Evolutionary conservation across 2,797 vertebrate genomes (phyloP).

Genomic region (Hipposideros larvatus): DNA sequence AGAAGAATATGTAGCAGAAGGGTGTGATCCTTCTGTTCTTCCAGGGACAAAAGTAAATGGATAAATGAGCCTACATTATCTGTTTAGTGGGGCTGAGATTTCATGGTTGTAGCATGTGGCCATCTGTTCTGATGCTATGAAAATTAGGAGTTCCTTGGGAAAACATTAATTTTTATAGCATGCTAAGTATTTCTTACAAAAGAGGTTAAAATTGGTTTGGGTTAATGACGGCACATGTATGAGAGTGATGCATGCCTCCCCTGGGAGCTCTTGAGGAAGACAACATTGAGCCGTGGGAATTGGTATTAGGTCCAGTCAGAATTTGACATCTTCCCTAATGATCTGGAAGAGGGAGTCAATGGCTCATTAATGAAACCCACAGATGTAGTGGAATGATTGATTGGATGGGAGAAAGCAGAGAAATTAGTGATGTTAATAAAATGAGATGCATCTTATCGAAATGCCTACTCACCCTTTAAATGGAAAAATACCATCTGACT

Average conservation of each 20-base stretch:
- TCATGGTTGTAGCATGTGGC: background rate
- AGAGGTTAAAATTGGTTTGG: conserved; percentile 27
- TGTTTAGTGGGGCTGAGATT: background rate
- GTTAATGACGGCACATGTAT: background rate
- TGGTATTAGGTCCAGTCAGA: conserved; percentile 32
- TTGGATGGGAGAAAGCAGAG: conserved; percentile 33
- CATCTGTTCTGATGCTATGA: background rate
- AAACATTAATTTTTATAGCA: conserved; percentile 52
- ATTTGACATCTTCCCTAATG: conserved; percentile 63
- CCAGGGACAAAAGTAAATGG: background rate
- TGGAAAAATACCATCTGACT: conserved; percentile 49
- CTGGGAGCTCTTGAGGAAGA: background rate
- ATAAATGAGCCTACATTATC: background rate
- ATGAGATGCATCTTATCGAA: conserved; percentile 31
- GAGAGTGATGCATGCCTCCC: background rate
- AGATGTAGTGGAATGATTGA: conserved; percentile 54
- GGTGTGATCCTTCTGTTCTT: background rate
- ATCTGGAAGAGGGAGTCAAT: conserved; percentile 38
- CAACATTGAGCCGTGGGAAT: background rate
- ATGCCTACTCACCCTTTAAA: conserved; percentile 11
- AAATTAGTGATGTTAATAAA: conserved; percentile 51
- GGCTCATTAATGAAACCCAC: conserved; percentile 61
- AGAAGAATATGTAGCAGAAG: background rate
- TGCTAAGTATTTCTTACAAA: conserved; percentile 47
- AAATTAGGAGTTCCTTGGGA: background rate